Evolutionary conservation across 2,113 vertebrate genomes (phyloP).

Genomic region (Fulica atra): DNA sequence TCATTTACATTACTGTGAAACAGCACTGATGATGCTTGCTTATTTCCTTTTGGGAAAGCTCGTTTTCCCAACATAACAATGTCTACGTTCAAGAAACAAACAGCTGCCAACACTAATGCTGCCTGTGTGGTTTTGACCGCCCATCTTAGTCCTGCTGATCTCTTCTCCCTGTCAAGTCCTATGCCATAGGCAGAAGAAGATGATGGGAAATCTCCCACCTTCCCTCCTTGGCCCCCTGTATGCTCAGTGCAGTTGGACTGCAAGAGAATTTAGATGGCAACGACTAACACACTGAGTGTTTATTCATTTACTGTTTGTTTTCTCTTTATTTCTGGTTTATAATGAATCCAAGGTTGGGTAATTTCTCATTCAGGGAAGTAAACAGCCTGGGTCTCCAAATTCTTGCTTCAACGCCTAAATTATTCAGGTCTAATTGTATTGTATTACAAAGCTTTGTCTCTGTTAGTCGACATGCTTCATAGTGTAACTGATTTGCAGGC

Average conservation of each 20-base stretch:
- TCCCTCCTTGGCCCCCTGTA: fast-evolving
- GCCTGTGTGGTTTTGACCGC: not conserved
- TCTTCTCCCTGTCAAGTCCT: not conserved
- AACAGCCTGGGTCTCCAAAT: slow-evolving; percentile 10
- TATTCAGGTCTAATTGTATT: slow-evolving; percentile 48
- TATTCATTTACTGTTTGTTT: not conserved
- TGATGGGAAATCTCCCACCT: not conserved
- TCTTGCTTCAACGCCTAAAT: slow-evolving; percentile 33
- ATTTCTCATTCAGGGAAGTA: slow-evolving; percentile 22
- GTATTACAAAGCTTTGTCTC: slow-evolving; percentile 48
- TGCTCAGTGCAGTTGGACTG: not conserved
- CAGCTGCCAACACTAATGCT: not conserved
- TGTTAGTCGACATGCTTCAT: not conserved
- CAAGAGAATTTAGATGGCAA: not conserved
- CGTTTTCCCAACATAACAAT: not conserved
- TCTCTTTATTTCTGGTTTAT: not conserved
- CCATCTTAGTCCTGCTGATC: not conserved
- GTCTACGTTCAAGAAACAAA: not conserved
- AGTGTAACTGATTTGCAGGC: slow-evolving; percentile 23
- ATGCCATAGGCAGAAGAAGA: not conserved
- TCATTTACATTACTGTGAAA: not conserved
- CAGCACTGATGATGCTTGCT: not conserved
- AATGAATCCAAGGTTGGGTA: not conserved
- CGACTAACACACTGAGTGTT: not conserved
- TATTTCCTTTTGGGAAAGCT: not conserved